Conservation (phyloP, 2,888 invertebrate species). For the Agrochola lota region DNA sequence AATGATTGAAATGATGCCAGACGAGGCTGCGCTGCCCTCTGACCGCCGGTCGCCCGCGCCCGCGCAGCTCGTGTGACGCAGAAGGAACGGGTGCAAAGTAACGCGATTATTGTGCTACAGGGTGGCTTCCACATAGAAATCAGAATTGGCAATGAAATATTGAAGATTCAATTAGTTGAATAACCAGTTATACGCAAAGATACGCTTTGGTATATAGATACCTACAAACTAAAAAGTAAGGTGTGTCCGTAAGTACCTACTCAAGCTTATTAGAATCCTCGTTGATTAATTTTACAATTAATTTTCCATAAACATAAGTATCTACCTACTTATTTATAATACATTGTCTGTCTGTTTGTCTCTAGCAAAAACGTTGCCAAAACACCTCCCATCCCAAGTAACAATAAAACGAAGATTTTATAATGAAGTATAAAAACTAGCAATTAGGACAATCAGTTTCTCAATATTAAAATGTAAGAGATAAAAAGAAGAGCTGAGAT, state of each 20-base stretch:
- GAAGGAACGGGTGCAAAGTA: conserved; percentile 43
- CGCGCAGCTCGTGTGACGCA: neutral
- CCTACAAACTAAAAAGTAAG: neutral
- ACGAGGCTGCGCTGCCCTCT: conserved; percentile 72
- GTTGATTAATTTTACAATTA: neutral
- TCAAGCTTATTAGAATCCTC: neutral
- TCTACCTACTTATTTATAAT: neutral
- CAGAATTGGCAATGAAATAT: neutral
- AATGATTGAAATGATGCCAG: conserved; percentile 88
- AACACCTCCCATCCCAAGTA: conserved; percentile 1
- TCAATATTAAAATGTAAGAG: conserved; percentile 43
- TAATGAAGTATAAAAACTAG: conserved; percentile 54
- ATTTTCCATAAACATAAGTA: neutral
- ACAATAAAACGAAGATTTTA: conserved; percentile 39
- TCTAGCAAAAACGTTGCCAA: neutral
- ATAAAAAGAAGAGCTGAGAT: conserved; percentile 39
- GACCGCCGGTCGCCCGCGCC: conserved; percentile 60
- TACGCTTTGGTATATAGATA: neutral
- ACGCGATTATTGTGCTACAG: conserved; percentile 20
- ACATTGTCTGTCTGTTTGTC: neutral
- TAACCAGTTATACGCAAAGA: neutral
- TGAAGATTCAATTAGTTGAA: conserved; percentile 8
- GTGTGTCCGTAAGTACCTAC: neutral
- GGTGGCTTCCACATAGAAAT: conserved; percentile 1
- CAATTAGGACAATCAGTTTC: conserved; percentile 50